Evolutionary conservation across 2,113 vertebrate genomes (phyloP).

Genomic region (Esox niger): DNA sequence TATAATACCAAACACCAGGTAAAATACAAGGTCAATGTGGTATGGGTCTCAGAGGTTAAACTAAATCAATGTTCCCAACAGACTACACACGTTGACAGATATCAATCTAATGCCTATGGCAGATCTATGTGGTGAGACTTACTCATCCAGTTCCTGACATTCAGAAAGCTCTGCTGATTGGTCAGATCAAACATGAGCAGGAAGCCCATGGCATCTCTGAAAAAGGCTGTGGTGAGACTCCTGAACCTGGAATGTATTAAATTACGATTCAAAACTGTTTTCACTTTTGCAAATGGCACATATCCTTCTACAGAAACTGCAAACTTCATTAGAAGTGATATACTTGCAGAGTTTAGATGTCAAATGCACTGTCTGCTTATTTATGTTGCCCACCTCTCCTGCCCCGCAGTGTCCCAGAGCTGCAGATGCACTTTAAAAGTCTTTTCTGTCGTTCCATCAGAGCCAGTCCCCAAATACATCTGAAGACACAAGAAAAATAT

Average conservation of each 20-base stretch:
- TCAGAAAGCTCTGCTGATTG: conserved; percentile 92
- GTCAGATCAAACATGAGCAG: conserved; percentile 95
- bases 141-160: conserved; percentile 98
- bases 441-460: conserved; percentile 80
- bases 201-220: conserved; percentile 96
- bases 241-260: conserved; percentile 65
- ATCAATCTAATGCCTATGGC: not conserved
- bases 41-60: not conserved
- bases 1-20: not conserved
- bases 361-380: not conserved
- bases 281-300: not conserved
- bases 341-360: not conserved
- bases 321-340: not conserved
- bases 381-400: conserved; percentile 80
- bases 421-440: conserved; percentile 89
- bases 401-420: conserved; percentile 96
- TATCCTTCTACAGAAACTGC: not conserved
- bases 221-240: conserved; percentile 93
- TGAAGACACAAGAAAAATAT: conserved; percentile 39
- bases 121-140: conserved; percentile 59
- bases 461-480: conserved; percentile 79
- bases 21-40: not conserved
- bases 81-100: not conserved
- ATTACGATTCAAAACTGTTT: not conserved
- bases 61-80: not conserved